Base-by-base conservation (phyloP, 1,140 invertebrate species). In the Papilio helenus region DNA sequence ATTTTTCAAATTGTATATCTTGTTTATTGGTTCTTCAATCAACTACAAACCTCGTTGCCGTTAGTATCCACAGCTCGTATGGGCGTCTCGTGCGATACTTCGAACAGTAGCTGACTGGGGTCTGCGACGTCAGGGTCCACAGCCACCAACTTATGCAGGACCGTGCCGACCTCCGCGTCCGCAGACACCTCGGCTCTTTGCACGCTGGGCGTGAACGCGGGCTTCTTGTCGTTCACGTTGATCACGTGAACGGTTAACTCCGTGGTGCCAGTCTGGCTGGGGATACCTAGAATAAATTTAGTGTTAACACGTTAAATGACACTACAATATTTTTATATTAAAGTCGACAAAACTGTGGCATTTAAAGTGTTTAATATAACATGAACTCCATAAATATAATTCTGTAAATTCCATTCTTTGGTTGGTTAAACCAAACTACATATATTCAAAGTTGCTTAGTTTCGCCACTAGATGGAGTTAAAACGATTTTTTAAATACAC, bases 171-270 rank as follows among this genome's bases (percentile, higher is more conserved):
- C 1, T 96, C 92, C 0, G 97, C 97, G 92, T 98, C 97, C 88
- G 97, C 97, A 2, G 97, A 96, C 2, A 96, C 95, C 88, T 98
- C 97, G 0, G 97, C 97, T 83, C 97, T 95, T 90, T 98, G 98
- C 2, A 96, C 97, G 55, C 96, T 92, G 0, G 98, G 98, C 3
- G 96, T 96, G 89, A 99, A 99, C 86, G 97, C 97, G 0, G 98
- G 98, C 81, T 96, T 95, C 90, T 98, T 99, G 88, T 99, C 97
- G 89, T 99, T 99, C 42, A 97, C 97, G 89, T 98, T 98, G 29
- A 97, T 95, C 2, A 99, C 96, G 83, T 96, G 96, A 2, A 99
- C 96, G 65, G 96, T 96, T 1, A 99, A 85, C 1, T 97, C 97
- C 0, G 97, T 96, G 0, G 97, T 98, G 16, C 98, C 97, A 0